These are phyloP conservation scores for Chaenogobius annularis DNA, from an alignment of 2,113 vertebrate species.

Conservation along the genomic window DNA sequence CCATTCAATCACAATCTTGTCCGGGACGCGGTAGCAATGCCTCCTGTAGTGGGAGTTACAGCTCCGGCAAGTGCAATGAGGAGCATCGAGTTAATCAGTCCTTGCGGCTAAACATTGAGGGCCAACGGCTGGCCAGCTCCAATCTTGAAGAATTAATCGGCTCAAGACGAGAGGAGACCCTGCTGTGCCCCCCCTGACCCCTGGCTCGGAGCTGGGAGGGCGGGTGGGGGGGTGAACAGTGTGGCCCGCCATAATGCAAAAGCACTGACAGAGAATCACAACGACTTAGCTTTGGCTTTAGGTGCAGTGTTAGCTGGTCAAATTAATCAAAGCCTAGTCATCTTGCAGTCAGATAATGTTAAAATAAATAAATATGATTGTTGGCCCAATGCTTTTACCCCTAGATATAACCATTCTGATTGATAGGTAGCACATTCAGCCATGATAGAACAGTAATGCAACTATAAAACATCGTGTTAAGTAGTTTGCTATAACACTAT, in stretches of 20 bases:
- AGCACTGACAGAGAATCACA: conserved; percentile 50
- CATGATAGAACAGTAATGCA: background rate
- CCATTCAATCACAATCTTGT: conserved; percentile 43
- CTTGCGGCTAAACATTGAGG: conserved; percentile 20
- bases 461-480: too few relatives aligned
- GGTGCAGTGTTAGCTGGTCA: background rate
- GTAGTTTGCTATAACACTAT: background rate
- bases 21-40: conserved; percentile 1
- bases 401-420: background rate
- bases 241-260: conserved; percentile 43
- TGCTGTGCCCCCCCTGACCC: conserved; percentile 17
- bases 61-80: conserved; percentile 15
- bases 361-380: background rate
- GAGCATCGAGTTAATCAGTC: conserved; percentile 45
- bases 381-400: too few relatives aligned
- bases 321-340: background rate
- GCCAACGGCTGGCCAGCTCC: conserved; percentile 56
- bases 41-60: conserved; percentile 21
- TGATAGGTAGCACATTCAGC: background rate
- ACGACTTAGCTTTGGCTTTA: conserved; percentile 18
- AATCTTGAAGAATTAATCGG: conserved; percentile 68
- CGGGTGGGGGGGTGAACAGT: conserved; percentile 1
- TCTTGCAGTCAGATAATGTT: background rate
- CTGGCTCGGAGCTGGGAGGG: conserved; percentile 22
- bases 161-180: conserved; percentile 65